A percentile compares a stretch with the other conserved stretches of the same genome.
phyloP scores from a whole-genome alignment of 2,888 invertebrate species.

The Harpagoxenus sublaevis region DNA sequence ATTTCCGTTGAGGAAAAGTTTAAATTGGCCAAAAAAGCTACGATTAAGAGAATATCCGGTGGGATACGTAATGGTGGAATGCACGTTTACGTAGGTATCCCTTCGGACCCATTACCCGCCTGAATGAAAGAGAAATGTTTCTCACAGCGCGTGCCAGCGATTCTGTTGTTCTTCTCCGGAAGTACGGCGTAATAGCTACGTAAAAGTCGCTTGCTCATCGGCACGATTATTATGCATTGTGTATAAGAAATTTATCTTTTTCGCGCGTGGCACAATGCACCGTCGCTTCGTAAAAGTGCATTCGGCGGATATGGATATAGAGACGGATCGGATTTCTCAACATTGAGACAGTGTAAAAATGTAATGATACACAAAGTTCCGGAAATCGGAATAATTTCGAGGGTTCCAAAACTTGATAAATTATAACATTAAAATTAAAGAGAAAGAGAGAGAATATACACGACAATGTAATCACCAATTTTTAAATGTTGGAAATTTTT shows the following conservation, averaged over 20 bases:
- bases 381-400: constrained; percentile 4
- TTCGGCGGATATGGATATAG: not conserved
- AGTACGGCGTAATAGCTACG: constrained; percentile 36
- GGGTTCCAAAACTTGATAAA: not conserved
- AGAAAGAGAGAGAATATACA: not conserved
- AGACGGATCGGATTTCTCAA: constrained; percentile 4
- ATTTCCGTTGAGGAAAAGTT: not conserved
- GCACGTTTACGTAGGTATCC: constrained; percentile 60
- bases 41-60: not conserved
- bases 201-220: constrained; percentile 49
- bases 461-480: not conserved
- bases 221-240: constrained; percentile 48
- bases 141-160: constrained; percentile 68
- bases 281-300: not conserved
- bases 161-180: constrained; percentile 61
- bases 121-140: constrained; percentile 72
- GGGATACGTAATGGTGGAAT: constrained; percentile 50
- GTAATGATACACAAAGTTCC: not conserved
- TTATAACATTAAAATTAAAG: not conserved
- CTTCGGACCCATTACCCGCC: constrained; percentile 57
- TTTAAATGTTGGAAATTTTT: not conserved
- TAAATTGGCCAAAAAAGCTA: not conserved
- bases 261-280: not conserved
- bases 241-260: constrained; percentile 33
- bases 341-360: not conserved